Conservation (phyloP, 2,888 invertebrate genomes). For the Sphecodes monilicornis region DNA sequence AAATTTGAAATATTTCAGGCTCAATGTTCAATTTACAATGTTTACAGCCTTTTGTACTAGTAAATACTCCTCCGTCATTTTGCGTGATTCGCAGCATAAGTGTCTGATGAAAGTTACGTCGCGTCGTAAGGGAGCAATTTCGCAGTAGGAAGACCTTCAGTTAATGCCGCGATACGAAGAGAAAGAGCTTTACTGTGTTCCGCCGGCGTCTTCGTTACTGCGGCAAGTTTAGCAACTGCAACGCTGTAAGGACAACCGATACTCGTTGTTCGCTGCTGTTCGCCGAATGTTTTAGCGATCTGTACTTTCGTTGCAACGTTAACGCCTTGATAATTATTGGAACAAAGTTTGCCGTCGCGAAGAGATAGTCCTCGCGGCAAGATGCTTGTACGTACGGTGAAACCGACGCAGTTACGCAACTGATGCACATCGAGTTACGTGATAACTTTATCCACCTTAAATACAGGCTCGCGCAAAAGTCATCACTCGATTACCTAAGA, state of each 20-base stretch:
- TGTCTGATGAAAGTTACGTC: constrained; percentile 43
- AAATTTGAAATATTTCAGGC: too few relatives aligned
- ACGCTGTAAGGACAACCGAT: constrained; percentile 34
- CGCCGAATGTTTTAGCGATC: constrained; percentile 24
- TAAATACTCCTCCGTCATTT: constrained; percentile 15
- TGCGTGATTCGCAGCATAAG: constrained; percentile 28
- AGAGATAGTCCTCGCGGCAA: neutral
- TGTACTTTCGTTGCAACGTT: constrained; percentile 20
- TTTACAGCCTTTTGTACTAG: too few relatives aligned
- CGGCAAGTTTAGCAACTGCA: constrained; percentile 34
- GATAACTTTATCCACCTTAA: neutral
- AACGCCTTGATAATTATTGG: constrained; percentile 21
- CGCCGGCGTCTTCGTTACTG: constrained; percentile 31
- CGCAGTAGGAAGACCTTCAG: constrained; percentile 22
- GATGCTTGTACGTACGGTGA: neutral
- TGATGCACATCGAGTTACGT: neutral
- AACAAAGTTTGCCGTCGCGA: neutral
- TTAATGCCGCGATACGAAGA: constrained; percentile 48
- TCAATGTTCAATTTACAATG: too few relatives aligned
- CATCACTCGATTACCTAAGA: too few relatives aligned
- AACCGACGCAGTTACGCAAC: neutral
- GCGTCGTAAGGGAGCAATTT: constrained; percentile 46
- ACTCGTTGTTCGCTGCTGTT: constrained; percentile 12
- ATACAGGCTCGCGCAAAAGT: too few relatives aligned
- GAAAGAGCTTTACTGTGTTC: constrained; percentile 44